These are phyloP conservation scores for Dicentrarchus labrax DNA, from an alignment of 2,113 vertebrate species.

Conservation along the genomic window DNA sequence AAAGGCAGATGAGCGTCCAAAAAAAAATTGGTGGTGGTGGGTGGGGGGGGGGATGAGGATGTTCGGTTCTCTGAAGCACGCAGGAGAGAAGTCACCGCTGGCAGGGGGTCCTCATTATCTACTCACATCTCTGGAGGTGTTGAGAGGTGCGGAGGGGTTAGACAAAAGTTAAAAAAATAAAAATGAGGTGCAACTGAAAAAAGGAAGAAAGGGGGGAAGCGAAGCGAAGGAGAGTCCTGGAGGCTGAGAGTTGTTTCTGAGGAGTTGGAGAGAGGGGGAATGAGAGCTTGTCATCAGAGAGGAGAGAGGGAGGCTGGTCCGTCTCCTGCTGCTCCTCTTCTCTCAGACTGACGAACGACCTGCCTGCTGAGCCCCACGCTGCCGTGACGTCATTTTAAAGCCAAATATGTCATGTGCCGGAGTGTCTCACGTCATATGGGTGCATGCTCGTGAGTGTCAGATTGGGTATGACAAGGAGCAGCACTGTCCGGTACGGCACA, in stretches of 20 bases:
- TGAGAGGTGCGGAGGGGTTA: conserved; percentile 18
- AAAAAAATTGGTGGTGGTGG: neutral
- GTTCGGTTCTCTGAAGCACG: conserved; percentile 45
- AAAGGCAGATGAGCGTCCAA: conserved; percentile 45
- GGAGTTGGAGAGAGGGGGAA: conserved; percentile 62
- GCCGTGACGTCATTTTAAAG: conserved; percentile 85
- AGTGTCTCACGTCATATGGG: conserved; percentile 37
- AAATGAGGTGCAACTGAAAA: conserved; percentile 61
- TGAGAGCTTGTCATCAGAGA: conserved; percentile 66
- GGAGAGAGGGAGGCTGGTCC: conserved; percentile 65
- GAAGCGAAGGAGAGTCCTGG: conserved; percentile 42
- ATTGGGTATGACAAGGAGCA: neutral
- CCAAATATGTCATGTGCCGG: conserved; percentile 65
- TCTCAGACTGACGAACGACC: conserved; percentile 81
- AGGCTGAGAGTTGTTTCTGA: conserved; percentile 64
- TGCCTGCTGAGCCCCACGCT: conserved; percentile 76
- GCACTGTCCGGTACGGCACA: neutral
- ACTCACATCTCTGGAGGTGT: conserved; percentile 58
- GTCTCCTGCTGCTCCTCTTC: conserved; percentile 75
- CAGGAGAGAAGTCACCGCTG: conserved; percentile 64
- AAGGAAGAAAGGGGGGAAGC: conserved; percentile 23
- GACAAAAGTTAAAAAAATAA: neutral
- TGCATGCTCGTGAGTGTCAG: conserved; percentile 34
- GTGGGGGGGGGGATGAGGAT: conserved; percentile 44
- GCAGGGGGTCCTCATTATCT: conserved; percentile 65